phyloP scores from a whole-genome alignment of 2,797 vertebrate species.

The Acrocephalus scirpaceus region DNA sequence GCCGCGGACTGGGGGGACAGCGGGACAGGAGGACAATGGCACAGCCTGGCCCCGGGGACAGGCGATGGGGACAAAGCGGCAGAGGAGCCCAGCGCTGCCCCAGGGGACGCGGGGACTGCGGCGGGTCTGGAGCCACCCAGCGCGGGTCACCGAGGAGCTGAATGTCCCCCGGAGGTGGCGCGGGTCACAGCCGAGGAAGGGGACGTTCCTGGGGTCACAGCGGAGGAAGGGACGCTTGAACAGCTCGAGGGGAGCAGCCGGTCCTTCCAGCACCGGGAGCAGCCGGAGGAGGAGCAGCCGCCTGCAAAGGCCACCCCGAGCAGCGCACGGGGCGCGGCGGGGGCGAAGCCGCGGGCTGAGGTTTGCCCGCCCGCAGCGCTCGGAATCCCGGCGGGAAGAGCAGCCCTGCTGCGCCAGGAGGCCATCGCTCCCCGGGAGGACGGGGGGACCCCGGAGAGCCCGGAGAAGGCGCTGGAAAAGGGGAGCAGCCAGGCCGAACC shows the following conservation, averaged over 20 bases:
- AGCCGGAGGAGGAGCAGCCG: fast-evolving
- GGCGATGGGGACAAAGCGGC: neutral
- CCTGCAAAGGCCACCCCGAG: fast-evolving
- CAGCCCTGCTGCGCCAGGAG: neutral
- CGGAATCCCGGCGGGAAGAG: neutral
- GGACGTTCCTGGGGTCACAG: neutral
- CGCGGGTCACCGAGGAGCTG: slow-evolving; percentile 22
- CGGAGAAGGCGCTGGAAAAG: neutral
- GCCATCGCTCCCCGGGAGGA: neutral
- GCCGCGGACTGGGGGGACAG: neutral
- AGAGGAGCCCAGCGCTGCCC: neutral
- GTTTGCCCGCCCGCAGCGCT: neutral
- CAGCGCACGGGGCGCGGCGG: neutral
- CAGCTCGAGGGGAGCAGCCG: fast-evolving
- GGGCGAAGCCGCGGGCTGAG: fast-evolving
- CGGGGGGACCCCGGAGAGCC: neutral
- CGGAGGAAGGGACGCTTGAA: fast-evolving
- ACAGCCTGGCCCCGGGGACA: neutral
- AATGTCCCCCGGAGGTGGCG: slow-evolving; percentile 61
- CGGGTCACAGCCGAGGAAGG: slow-evolving; percentile 56
- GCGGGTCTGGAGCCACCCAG: neutral
- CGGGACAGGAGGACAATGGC: neutral
- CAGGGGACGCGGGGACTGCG: fast-evolving
- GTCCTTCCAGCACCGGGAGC: neutral
- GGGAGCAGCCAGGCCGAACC: slow-evolving; percentile 53